These are phyloP conservation scores for Petrocephalus schoutedeni DNA, from an alignment of 2,797 vertebrate species.

Conservation along the genomic window DNA sequence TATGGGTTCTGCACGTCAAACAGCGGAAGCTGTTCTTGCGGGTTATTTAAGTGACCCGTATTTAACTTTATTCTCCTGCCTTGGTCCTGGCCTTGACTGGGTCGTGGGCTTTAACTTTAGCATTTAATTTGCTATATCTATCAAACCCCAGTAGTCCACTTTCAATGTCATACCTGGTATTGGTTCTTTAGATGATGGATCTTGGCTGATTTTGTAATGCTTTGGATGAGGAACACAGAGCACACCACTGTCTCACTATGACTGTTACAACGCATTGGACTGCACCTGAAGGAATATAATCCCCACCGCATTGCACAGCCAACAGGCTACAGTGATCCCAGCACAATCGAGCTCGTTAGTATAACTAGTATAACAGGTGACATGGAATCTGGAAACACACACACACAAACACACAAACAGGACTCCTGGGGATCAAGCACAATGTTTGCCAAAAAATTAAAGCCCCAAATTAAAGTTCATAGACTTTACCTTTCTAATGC, in stretches of 20 bases:
- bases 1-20: neutral
- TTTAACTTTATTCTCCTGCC: neutral
- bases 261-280: slow-evolving; percentile 1
- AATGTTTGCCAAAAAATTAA: neutral
- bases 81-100: neutral
- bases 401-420: neutral
- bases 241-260: slow-evolving; percentile 34
- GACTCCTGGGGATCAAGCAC: neutral
- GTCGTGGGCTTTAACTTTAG: neutral
- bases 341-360: slow-evolving; percentile 28
- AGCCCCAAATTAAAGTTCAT: too few species aligned
- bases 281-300: slow-evolving; percentile 27
- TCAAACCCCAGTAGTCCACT: neutral
- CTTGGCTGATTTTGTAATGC: neutral
- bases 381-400: neutral
- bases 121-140: neutral
- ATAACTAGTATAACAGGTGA: neutral
- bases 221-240: neutral
- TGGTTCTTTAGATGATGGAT: slow-evolving; percentile 2
- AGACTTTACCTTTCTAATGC: too few species aligned
- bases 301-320: slow-evolving; percentile 46
- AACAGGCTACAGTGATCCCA: slow-evolving; percentile 62
- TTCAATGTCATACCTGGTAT: neutral
- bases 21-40: neutral
- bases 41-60: neutral